A percentile compares a stretch with the other conserved stretches of the same genome.
Conservation (phyloP, 2,797 vertebrate species). For the Sparidentex hasta region DNA sequence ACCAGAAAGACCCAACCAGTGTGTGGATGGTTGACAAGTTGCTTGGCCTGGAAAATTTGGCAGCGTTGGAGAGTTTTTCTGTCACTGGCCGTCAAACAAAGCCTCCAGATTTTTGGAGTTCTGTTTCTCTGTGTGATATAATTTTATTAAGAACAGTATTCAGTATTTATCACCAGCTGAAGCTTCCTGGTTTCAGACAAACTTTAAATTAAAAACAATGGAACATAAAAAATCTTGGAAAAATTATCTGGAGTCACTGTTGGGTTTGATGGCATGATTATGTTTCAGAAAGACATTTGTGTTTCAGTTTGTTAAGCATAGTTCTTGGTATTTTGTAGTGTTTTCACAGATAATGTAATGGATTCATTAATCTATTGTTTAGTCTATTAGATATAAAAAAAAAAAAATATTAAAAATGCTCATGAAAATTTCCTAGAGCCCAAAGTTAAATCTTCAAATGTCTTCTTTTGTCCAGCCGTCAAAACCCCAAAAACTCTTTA, state of each 20-base stretch:
- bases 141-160: conserved; percentile 26
- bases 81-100: conserved; percentile 24
- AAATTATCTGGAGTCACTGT: not conserved
- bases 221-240: not conserved
- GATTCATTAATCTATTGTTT: too few relatives aligned
- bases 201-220: not conserved
- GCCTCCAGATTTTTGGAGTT: conserved; percentile 36
- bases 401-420: too few relatives aligned
- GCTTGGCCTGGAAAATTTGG: conserved; percentile 21
- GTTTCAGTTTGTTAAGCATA: not conserved
- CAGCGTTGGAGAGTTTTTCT: conserved; percentile 10
- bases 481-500: too few relatives aligned
- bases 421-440: too few relatives aligned
- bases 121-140: conserved; percentile 27
- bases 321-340: not conserved
- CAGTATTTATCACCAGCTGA: conserved; percentile 19
- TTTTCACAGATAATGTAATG: not conserved
- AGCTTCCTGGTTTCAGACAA: not conserved
- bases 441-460: too few relatives aligned
- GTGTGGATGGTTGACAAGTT: conserved; percentile 31
- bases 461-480: too few relatives aligned
- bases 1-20: conserved; percentile 19
- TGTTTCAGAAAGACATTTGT: not conserved
- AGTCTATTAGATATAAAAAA: too few relatives aligned
- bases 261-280: not conserved